A percentile compares a stretch with the other conserved stretches of the same genome.
These are phyloP conservation scores for Bombus vancouverensis DNA, from an alignment of 1,140 invertebrate species.

Conservation along the genomic window DNA sequence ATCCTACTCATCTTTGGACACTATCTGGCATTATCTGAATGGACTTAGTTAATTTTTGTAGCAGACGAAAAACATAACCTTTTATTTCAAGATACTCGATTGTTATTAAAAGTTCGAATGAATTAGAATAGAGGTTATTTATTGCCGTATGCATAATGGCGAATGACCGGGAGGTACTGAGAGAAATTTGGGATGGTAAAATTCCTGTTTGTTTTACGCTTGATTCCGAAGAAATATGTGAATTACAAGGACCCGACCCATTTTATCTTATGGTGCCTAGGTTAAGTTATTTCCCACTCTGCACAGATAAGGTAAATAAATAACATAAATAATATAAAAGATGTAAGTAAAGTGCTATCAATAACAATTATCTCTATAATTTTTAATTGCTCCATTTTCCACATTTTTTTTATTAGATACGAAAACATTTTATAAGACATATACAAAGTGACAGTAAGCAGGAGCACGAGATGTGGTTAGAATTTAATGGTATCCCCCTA, in stretches of 20 bases:
- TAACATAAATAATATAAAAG: no score
- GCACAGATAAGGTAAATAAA: conserved; percentile 93
- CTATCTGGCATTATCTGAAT: neutral
- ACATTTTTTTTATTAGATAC: conserved; percentile 84
- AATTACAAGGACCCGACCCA: conserved; percentile 93
- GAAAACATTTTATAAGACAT: conserved; percentile 94
- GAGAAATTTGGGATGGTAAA: conserved; percentile 97
- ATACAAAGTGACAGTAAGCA: conserved; percentile 91
- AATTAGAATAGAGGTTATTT: conserved; percentile 6
- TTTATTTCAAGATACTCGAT: no score
- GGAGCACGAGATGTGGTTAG: conserved; percentile 96
- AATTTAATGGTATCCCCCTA: conserved; percentile 95
- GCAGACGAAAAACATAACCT: conserved; percentile 43
- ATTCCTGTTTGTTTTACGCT: conserved; percentile 95
- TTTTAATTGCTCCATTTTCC: neutral
- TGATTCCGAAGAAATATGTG: conserved; percentile 93
- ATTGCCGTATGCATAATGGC: conserved; percentile 85
- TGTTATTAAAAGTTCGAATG: conserved; percentile 11
- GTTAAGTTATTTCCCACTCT: conserved; percentile 97
- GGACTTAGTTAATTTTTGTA: neutral
- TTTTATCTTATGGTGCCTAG: conserved; percentile 97
- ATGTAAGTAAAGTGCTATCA: neutral
- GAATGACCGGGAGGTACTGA: conserved; percentile 94
- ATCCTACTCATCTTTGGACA: no score
- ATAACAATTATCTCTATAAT: neutral